These are phyloP conservation scores for Falco concolor DNA, from an alignment of 2,797 vertebrate species.

Conservation along the genomic window DNA sequence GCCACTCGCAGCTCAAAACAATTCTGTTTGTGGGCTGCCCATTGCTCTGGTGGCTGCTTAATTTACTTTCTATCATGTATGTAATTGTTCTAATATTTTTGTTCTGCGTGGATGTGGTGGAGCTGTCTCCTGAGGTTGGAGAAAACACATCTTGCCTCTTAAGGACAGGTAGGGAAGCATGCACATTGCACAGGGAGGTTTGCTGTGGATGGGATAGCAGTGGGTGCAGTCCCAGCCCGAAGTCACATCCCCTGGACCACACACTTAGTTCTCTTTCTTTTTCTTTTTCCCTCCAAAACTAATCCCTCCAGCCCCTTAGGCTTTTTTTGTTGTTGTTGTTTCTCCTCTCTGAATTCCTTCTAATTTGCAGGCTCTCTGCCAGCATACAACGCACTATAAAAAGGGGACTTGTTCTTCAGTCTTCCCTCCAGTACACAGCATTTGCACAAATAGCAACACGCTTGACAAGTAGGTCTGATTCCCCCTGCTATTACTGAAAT, in stretches of 20 bases:
- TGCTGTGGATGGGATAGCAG: background rate
- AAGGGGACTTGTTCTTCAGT: constrained; percentile 64
- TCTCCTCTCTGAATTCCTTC: constrained; percentile 48
- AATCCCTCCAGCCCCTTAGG: constrained; percentile 40
- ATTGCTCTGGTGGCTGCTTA: background rate
- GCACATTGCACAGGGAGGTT: background rate
- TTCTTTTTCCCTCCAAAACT: background rate
- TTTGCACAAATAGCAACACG: constrained; percentile 32
- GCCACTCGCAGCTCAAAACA: background rate
- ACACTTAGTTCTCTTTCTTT: background rate
- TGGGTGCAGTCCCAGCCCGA: background rate
- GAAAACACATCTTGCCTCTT: background rate
- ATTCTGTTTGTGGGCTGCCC: background rate
- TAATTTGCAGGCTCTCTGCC: constrained; percentile 33
- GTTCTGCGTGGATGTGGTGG: accelerated
- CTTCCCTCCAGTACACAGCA: constrained; percentile 3
- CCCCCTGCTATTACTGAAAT: background rate
- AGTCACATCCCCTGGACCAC: background rate
- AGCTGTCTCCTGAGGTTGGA: background rate
- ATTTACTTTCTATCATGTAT: background rate
- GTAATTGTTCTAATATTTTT: background rate
- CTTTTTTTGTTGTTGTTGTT: constrained; percentile 44
- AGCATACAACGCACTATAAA: constrained; percentile 20
- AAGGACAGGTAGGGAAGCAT: background rate
- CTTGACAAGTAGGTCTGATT: constrained; percentile 2